Conservation (phyloP, 2,113 vertebrate genomes). For the Muntiacus muntjak region DNA sequence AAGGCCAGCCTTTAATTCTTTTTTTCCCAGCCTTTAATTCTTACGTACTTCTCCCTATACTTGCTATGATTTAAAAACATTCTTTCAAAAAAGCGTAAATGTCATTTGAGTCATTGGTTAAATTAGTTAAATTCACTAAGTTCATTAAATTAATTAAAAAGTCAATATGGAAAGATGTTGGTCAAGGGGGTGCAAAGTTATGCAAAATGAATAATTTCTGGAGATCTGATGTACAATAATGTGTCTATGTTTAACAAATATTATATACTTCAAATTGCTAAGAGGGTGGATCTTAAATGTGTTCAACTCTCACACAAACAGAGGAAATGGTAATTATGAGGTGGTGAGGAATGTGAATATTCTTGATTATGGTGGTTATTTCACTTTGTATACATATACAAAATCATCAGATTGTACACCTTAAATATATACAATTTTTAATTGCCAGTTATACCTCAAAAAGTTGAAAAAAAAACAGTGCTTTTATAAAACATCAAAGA, state of each 20-base stretch:
- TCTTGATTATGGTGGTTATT: neutral
- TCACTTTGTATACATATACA: neutral
- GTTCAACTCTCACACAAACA: neutral
- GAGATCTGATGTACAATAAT: neutral
- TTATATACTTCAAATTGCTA: neutral
- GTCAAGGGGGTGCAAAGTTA: neutral
- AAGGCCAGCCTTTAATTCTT: conserved; percentile 59
- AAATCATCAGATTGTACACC: neutral
- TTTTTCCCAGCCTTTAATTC: neutral
- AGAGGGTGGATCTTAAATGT: neutral
- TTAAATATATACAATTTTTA: neutral
- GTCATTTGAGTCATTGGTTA: conserved; percentile 1
- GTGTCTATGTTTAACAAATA: neutral
- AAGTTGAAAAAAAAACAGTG: neutral
- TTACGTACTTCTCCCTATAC: neutral
- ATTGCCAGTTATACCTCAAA: neutral
- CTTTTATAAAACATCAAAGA: conserved; percentile 21
- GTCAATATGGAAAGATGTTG: neutral
- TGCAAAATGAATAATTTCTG: neutral
- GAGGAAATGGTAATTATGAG: neutral
- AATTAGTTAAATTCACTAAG: neutral
- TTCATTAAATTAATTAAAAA: conserved; percentile 29
- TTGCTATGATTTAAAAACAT: conserved; percentile 19
- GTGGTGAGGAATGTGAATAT: neutral
- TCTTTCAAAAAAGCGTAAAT: neutral